Percentiles rank a stretch among this genome's conserved stretches.
Evolutionary conservation across 1,140 invertebrate species (phyloP).

Genomic region (Octopus sinensis): DNA sequence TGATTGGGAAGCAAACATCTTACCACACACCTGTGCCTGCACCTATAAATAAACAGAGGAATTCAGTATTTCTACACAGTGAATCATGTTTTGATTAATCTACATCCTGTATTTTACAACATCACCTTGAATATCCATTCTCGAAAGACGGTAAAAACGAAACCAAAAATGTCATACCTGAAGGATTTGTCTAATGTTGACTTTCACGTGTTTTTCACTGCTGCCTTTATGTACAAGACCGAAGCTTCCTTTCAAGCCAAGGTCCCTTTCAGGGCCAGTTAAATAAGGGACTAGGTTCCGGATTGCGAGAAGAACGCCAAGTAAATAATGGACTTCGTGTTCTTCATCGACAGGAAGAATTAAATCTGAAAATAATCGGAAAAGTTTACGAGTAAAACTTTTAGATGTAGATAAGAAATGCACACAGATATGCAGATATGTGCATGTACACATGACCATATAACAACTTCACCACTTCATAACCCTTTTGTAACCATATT

Average conservation of each 20-base stretch:
- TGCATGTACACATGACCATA: too few relatives aligned
- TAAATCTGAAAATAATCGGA: conserved; percentile 57
- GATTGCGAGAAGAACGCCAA: conserved; percentile 68
- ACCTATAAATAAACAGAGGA: conserved; percentile 9
- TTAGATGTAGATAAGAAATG: too few relatives aligned
- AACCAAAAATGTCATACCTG: conserved; percentile 34
- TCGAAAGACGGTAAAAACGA: neutral
- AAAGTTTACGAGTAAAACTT: neutral
- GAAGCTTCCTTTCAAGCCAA: conserved; percentile 56
- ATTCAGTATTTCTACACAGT: too few relatives aligned
- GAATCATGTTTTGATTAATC: too few relatives aligned
- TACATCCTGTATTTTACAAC: too few relatives aligned
- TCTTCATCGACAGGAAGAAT: conserved; percentile 62
- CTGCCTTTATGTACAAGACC: conserved; percentile 44
- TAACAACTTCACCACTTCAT: too few relatives aligned
- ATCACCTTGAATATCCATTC: too few relatives aligned
- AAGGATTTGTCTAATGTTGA: conserved; percentile 46
- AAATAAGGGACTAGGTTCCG: conserved; percentile 65
- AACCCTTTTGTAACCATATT: too few relatives aligned
- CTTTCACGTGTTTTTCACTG: conserved; percentile 41
- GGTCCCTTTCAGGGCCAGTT: conserved; percentile 18
- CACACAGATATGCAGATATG: too few relatives aligned
- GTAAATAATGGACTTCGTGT: conserved; percentile 59
- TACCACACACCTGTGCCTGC: too few relatives aligned
- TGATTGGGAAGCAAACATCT: too few relatives aligned